phyloP scores from a whole-genome alignment of 2,888 invertebrate species.

The Drosophila mimetica region DNA sequence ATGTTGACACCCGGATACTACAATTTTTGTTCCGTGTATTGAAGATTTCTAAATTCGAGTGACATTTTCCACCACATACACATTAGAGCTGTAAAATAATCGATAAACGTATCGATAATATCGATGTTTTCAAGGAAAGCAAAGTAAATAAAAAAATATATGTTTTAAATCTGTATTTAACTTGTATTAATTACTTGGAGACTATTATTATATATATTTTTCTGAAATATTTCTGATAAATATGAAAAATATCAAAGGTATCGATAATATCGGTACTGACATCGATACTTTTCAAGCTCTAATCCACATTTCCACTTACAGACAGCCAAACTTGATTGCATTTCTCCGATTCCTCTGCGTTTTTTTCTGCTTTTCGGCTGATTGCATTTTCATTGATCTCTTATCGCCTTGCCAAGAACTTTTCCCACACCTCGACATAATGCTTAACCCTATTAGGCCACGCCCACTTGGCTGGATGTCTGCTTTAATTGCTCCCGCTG shows the following conservation, averaged over 20 bases:
- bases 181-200: too few species aligned
- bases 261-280: too few species aligned
- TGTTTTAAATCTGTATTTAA: too few species aligned
- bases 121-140: too few species aligned
- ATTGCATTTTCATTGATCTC: conserved; percentile 44
- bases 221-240: too few species aligned
- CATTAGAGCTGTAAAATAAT: too few species aligned
- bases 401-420: conserved; percentile 40
- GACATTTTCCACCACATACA: conserved; percentile 3
- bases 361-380: conserved; percentile 9
- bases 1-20: neutral
- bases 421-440: conserved; percentile 45
- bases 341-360: neutral
- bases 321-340: conserved; percentile 3
- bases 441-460: conserved; percentile 50
- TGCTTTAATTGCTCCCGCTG: conserved; percentile 63
- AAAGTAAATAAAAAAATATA: too few species aligned
- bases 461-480: conserved; percentile 50
- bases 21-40: neutral
- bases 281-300: too few species aligned
- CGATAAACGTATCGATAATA: too few species aligned
- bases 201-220: too few species aligned
- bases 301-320: neutral
- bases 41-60: neutral
- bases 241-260: too few species aligned